These are phyloP conservation scores for Stenotaenia linearis DNA, from an alignment of 2,888 invertebrate genomes.

Conservation along the genomic window DNA sequence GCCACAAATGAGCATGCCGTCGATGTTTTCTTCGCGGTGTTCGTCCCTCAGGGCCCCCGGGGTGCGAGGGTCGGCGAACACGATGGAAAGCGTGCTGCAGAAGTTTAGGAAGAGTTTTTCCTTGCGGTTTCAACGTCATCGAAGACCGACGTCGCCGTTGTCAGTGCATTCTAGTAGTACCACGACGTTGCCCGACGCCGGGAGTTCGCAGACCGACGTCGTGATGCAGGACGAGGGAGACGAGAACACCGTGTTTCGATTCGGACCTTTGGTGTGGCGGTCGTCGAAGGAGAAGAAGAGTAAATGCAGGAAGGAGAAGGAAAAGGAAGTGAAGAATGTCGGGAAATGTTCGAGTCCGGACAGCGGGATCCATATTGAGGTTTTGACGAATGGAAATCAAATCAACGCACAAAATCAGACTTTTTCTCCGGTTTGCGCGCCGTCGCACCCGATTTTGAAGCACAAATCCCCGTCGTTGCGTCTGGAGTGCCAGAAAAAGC, in stretches of 20 bases:
- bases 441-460: neutral
- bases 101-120: constrained; percentile 67
- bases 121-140: constrained; percentile 39
- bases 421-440: neutral
- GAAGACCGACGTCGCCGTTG: constrained; percentile 38
- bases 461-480: neutral
- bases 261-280: constrained; percentile 66
- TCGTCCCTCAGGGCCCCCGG: constrained; percentile 34
- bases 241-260: constrained; percentile 42
- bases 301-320: constrained; percentile 35
- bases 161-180: constrained; percentile 26
- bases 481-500: constrained; percentile 1
- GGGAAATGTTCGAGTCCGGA: constrained; percentile 69
- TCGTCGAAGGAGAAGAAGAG: constrained; percentile 62
- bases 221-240: constrained; percentile 34
- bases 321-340: constrained; percentile 60
- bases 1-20: constrained; percentile 24
- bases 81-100: constrained; percentile 58
- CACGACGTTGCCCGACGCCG: neutral
- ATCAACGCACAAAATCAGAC: neutral
- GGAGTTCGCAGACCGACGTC: constrained; percentile 30
- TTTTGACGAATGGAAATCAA: neutral
- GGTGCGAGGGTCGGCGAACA: neutral
- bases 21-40: constrained; percentile 31
- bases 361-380: constrained; percentile 51